Base-by-base conservation (phyloP, 2,797 vertebrate species). In the Chloroceryle amazona region DNA sequence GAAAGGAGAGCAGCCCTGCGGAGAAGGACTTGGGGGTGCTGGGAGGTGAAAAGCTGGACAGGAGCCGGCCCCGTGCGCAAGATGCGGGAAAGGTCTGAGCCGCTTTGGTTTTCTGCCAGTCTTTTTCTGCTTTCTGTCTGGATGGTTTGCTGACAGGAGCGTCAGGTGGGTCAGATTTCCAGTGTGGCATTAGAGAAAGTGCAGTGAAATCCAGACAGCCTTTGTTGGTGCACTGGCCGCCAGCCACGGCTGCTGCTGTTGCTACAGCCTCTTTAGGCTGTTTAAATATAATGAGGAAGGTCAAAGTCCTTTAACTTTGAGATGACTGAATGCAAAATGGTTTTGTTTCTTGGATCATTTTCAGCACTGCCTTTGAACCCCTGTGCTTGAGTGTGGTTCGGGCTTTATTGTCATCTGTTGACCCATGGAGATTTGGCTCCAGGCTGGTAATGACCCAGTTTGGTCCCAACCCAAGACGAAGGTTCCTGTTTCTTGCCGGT, bases 281-380 rank as follows among this genome's bases (percentile, higher is more conserved):
- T 85, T 85, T 68, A 90, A 90, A 84, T 72, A 75, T 9, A 68
- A 15, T 3, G 3, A 96, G 62, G 74, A 78, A 47, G 97, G 95
- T 93, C 94, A 94, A 96, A 97, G 93, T 98, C 94, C 95, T 61
- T 16, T 91, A 83, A 57, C 88, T 94, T 85, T 22, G 41, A 67
- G 67, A 93, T 90, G 73, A 88, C 73, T 62, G 92, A 82, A 78
- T 95, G 78, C 81, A 93, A 90, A 96, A 96, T 97, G 93, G 61
- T 81, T 96, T 84, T 41, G 10, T 35, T 97, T 88, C 86, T 92
- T 97, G 97, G 95, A 94, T 81, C 7, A 0, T 75, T 93, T 95
- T 97, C 97, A 97, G 33, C 73, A 54, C 8, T 61, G 58, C 80
- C 80, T 96, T 95, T 96, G 93, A 96, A 94, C 37, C 82, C 86